phyloP scores from a whole-genome alignment of 1,140 invertebrate genomes.

The Stenopsyche tienmushanensis region DNA sequence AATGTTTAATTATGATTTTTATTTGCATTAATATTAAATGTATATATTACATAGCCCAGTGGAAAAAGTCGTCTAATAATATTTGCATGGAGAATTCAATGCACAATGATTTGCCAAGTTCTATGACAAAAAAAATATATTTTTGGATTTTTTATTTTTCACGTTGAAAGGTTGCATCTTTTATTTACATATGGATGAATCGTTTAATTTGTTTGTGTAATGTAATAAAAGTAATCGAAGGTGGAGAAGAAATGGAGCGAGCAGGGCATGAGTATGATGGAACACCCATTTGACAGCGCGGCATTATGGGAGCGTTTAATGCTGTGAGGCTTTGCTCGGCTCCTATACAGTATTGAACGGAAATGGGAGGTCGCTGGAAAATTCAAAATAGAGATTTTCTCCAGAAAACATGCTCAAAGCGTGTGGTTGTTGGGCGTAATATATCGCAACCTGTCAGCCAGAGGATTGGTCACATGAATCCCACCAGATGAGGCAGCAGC shows the following conservation, averaged over 20 bases:
- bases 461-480: conserved; percentile 31
- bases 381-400: conserved; percentile 14
- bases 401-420: not conserved
- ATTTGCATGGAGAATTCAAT: too few species aligned
- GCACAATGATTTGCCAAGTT: too few species aligned
- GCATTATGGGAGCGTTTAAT: conserved; percentile 2
- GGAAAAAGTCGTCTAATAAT: too few species aligned
- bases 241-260: not conserved
- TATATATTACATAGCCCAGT: too few species aligned
- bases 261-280: not conserved
- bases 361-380: conserved; percentile 4
- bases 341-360: conserved; percentile 2
- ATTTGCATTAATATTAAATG: too few species aligned
- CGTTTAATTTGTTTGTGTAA: too few species aligned
- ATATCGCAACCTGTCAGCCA: conserved; percentile 29
- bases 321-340: not conserved
- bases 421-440: conserved; percentile 12
- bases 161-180: too few species aligned
- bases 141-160: too few species aligned
- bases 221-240: not conserved
- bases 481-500: conserved; percentile 19
- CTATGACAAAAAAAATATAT: too few species aligned
- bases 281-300: not conserved
- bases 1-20: too few species aligned
- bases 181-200: too few species aligned